Conservation (phyloP, 2,888 invertebrate species). For the Cheilosia impressa region DNA sequence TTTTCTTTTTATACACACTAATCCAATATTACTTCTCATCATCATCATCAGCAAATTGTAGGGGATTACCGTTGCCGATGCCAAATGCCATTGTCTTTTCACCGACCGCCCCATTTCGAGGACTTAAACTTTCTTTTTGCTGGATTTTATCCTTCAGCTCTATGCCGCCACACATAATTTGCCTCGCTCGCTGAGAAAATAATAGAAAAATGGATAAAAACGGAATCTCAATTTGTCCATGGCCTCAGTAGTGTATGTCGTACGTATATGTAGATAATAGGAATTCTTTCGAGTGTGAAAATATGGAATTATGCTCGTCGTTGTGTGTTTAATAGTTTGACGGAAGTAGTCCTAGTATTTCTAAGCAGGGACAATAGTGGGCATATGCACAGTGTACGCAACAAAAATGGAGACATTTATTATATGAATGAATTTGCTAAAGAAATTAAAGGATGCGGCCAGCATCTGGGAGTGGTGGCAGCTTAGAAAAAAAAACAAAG, state of each 20-base stretch:
- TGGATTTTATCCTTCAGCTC: neutral
- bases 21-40: constrained; percentile 71
- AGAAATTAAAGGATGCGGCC: no score
- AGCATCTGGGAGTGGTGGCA: no score
- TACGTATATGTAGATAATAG: constrained; percentile 24
- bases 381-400: constrained; percentile 24
- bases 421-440: no score
- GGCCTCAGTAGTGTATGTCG: neutral
- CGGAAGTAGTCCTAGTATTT: constrained; percentile 14
- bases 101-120: neutral
- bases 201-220: constrained; percentile 50
- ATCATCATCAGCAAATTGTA: constrained; percentile 68
- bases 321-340: constrained; percentile 18
- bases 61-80: constrained; percentile 49
- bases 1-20: constrained; percentile 45
- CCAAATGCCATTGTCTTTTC: constrained; percentile 43
- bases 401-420: neutral
- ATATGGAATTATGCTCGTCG: constrained; percentile 39
- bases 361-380: neutral
- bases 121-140: constrained; percentile 30
- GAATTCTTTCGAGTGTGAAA: constrained; percentile 54
- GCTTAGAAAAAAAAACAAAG: no score
- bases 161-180: neutral
- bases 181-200: constrained; percentile 12
- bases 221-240: constrained; percentile 28